Evolutionary conservation across 2,797 vertebrate genomes (phyloP).

Genomic region (Pseudopleuronectes americanus): DNA sequence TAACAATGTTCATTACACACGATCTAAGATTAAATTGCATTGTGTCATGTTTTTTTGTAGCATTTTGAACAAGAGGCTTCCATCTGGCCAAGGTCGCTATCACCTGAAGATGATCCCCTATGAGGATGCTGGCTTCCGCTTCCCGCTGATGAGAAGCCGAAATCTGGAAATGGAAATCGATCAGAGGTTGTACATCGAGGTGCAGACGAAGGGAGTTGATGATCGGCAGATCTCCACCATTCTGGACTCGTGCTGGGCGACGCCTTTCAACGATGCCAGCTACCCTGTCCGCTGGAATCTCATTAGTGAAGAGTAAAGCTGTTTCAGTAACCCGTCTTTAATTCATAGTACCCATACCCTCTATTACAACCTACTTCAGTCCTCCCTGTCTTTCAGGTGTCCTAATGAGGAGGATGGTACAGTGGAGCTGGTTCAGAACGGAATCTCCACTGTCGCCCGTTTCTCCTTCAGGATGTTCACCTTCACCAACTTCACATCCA

Average conservation of each 20-base stretch:
- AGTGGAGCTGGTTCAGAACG: constrained; percentile 63
- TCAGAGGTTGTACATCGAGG: constrained; percentile 68
- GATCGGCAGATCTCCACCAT: constrained; percentile 66
- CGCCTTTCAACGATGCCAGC: constrained; percentile 52
- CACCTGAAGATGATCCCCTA: constrained; percentile 70
- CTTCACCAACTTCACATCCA: constrained; percentile 46
- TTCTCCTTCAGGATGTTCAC: constrained; percentile 74
- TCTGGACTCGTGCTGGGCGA: constrained; percentile 80
- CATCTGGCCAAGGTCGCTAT: constrained; percentile 62
- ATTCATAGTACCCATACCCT: too few relatives aligned
- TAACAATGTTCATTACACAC: too few relatives aligned
- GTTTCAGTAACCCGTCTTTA: too few relatives aligned
- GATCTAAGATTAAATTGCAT: too few relatives aligned
- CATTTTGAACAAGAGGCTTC: constrained; percentile 62
- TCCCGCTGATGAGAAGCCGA: constrained; percentile 31
- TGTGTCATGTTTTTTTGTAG: constrained; percentile 21
- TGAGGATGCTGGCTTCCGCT: constrained; percentile 56
- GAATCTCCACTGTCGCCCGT: constrained; percentile 56
- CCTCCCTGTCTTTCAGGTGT: constrained; percentile 60
- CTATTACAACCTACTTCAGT: too few relatives aligned
- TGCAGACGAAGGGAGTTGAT: constrained; percentile 64
- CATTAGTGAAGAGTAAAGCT: constrained; percentile 65
- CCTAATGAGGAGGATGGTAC: constrained; percentile 64
- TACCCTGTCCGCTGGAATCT: constrained; percentile 69
- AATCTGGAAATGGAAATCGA: constrained; percentile 55